Evolutionary conservation across 2,797 vertebrate species (phyloP).

Genomic region (Bradypodion pumilum): DNA sequence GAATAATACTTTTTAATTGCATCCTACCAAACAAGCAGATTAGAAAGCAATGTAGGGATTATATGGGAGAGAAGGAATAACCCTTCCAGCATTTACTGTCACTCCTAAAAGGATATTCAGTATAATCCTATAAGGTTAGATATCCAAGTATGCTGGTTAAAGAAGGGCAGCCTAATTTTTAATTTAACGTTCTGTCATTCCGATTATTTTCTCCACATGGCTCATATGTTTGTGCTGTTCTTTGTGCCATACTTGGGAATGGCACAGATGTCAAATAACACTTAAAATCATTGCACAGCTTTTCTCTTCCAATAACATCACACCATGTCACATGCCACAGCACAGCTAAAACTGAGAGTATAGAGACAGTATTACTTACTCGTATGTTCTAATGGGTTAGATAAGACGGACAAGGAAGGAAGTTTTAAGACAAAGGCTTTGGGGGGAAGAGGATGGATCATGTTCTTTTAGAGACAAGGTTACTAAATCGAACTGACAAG

Average conservation of each 20-base stretch:
- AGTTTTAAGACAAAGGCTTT: constrained; percentile 56
- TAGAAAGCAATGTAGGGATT: constrained; percentile 73
- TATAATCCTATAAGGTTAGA: constrained; percentile 72
- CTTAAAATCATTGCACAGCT: constrained; percentile 65
- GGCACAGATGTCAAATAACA: constrained; percentile 65
- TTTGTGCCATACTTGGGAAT: constrained; percentile 65
- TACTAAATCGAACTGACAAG: neutral
- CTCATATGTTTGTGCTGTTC: constrained; percentile 61
- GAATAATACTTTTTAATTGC: constrained; percentile 78
- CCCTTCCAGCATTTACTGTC: constrained; percentile 71
- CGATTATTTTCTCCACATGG: constrained; percentile 65
- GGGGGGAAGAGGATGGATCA: constrained; percentile 41
- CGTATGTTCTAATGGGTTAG: constrained; percentile 61
- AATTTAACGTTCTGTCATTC: constrained; percentile 69
- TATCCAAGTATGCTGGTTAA: constrained; percentile 65
- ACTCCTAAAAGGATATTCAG: constrained; percentile 66
- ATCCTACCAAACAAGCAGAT: constrained; percentile 73
- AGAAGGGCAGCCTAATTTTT: constrained; percentile 69
- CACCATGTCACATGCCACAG: constrained; percentile 67
- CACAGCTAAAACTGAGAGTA: constrained; percentile 62
- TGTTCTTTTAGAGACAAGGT: neutral
- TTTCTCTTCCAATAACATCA: constrained; percentile 72
- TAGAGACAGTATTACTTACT: constrained; percentile 63
- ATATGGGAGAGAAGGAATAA: constrained; percentile 60
- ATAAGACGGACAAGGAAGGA: constrained; percentile 62